Conservation (phyloP, 2,888 invertebrate species). For the Isoperla grammatica region DNA sequence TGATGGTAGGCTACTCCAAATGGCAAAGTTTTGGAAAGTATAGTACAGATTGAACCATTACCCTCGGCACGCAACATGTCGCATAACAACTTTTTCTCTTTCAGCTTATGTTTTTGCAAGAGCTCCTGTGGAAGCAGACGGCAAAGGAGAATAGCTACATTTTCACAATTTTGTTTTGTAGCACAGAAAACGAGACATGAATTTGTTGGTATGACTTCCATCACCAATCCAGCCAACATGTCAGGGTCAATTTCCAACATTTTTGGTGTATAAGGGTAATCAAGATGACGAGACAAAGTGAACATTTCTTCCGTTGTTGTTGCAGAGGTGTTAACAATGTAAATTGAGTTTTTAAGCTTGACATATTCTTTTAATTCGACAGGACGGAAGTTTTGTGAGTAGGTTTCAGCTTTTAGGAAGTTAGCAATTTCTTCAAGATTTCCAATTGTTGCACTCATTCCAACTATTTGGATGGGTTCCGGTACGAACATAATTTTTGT, state of each 20-base stretch:
- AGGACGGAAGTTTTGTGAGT: slow-evolving; percentile 81
- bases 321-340: slow-evolving; percentile 45
- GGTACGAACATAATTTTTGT: slow-evolving; percentile 53
- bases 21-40: slow-evolving; percentile 60
- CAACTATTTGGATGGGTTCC: slow-evolving; percentile 77
- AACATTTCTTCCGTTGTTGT: slow-evolving; percentile 20
- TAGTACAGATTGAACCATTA: slow-evolving; percentile 57
- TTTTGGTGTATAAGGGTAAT: background rate
- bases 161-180: slow-evolving; percentile 89
- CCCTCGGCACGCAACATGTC: slow-evolving; percentile 61
- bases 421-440: slow-evolving; percentile 74
- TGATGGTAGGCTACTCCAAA: slow-evolving; percentile 93
- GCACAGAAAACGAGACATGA: slow-evolving; percentile 90
- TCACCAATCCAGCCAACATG: slow-evolving; percentile 68
- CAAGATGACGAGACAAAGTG: slow-evolving; percentile 6
- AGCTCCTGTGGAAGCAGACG: slow-evolving; percentile 51
- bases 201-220: slow-evolving; percentile 71
- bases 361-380: slow-evolving; percentile 78
- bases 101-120: slow-evolving; percentile 46
- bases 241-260: slow-evolving; percentile 64
- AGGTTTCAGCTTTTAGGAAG: slow-evolving; percentile 79
- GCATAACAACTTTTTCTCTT: slow-evolving; percentile 56
- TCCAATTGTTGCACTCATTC: slow-evolving; percentile 96
- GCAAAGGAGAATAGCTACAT: slow-evolving; percentile 72
- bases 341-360: slow-evolving; percentile 61